These are phyloP conservation scores for Hydropsyche tenuis DNA, from an alignment of 1,140 invertebrate genomes.

Conservation along the genomic window DNA sequence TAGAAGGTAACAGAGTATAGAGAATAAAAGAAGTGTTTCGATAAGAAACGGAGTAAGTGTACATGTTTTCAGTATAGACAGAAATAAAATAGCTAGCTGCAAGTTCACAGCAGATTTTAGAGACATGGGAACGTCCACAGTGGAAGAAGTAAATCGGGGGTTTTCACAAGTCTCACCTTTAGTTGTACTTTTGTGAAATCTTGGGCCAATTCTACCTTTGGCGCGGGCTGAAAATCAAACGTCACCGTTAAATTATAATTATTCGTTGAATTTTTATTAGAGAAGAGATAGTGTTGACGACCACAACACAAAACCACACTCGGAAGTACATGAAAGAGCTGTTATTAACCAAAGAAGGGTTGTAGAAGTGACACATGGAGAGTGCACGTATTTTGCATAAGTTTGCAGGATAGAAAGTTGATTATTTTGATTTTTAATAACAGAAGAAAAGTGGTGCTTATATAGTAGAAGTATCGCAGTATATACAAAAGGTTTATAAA, in stretches of 20 bases:
- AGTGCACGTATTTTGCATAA: slow-evolving; percentile 7
- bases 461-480: no score
- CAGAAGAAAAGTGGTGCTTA: background rate
- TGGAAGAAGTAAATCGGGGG: background rate
- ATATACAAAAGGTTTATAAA: no score
- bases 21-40: background rate
- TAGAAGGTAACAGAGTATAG: background rate
- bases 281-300: slow-evolving; percentile 2
- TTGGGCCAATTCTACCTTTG: slow-evolving; percentile 37
- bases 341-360: slow-evolving; percentile 21
- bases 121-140: slow-evolving; percentile 10
- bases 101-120: background rate
- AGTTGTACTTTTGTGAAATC: slow-evolving; percentile 49
- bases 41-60: background rate
- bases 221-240: slow-evolving; percentile 46
- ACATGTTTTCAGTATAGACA: background rate
- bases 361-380: slow-evolving; percentile 12
- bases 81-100: background rate
- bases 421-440: background rate
- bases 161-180: slow-evolving; percentile 44
- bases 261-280: background rate
- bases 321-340: slow-evolving; percentile 17
- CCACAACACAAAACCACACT: slow-evolving; percentile 15
- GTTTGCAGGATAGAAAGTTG: no score
- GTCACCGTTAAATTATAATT: background rate